Conservation (phyloP, 2,888 invertebrate genomes). For the Ormyrus labotus region DNA sequence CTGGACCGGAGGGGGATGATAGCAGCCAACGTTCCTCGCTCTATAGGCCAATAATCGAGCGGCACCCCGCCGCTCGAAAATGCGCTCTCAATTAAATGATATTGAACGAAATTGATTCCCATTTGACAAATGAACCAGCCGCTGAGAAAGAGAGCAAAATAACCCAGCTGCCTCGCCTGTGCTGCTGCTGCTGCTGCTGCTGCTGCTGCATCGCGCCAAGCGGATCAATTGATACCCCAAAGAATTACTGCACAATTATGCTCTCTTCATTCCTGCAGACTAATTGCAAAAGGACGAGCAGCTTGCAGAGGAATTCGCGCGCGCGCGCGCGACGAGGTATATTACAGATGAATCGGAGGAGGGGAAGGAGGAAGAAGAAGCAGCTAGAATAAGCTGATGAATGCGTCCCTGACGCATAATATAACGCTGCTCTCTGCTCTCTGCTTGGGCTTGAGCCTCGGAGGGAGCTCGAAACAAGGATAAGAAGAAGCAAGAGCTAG, state of each 20-base stretch:
- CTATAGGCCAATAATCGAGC: slow-evolving; percentile 28
- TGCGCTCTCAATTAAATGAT: slow-evolving; percentile 60
- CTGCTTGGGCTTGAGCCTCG: background rate
- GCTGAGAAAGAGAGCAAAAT: background rate
- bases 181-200: slow-evolving; percentile 11
- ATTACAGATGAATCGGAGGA: slow-evolving; percentile 15
- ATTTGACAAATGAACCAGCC: slow-evolving; percentile 37
- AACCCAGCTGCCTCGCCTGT: background rate
- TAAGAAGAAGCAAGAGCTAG: background rate
- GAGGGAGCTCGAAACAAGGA: slow-evolving; percentile 9
- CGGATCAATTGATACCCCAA: slow-evolving; percentile 19
- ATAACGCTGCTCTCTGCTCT: background rate
- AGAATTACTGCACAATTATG: too few species aligned
- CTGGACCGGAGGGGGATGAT: too few species aligned
- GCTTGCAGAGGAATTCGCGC: slow-evolving; percentile 12
- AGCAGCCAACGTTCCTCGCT: background rate
- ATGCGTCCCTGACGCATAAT: slow-evolving; percentile 50
- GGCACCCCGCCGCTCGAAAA: slow-evolving; percentile 56
- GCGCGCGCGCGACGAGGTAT: background rate
- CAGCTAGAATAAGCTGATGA: slow-evolving; percentile 47
- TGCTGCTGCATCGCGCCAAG: slow-evolving; percentile 11
- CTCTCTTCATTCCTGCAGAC: too few species aligned
- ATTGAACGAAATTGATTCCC: slow-evolving; percentile 63
- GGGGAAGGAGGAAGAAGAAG: slow-evolving; percentile 12
- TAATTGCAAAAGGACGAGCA: background rate